Conservation (phyloP, 1,140 invertebrate species). For the Sitophilus oryzae region DNA sequence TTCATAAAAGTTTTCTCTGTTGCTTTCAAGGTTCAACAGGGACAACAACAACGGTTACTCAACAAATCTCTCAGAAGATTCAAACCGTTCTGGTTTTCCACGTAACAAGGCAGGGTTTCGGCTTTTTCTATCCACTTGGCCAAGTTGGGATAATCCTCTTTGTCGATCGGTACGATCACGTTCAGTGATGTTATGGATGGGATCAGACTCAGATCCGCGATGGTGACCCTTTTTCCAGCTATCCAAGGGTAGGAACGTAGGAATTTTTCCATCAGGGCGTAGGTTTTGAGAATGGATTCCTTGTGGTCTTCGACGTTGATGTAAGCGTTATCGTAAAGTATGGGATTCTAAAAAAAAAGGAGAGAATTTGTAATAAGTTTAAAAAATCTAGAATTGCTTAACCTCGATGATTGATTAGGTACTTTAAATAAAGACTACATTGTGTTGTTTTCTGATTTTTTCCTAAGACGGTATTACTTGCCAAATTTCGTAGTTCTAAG, state of each 20-base stretch:
- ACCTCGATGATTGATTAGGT: too few relatives aligned
- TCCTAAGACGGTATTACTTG: too few relatives aligned
- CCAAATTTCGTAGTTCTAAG: too few relatives aligned
- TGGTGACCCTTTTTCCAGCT: conserved; percentile 45
- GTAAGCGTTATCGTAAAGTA: conserved; percentile 14
- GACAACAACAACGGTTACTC: conserved; percentile 20
- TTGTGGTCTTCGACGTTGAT: conserved; percentile 17
- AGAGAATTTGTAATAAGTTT: too few relatives aligned
- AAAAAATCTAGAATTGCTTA: too few relatives aligned
- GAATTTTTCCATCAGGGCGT: conserved; percentile 23
- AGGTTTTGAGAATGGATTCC: conserved; percentile 18
- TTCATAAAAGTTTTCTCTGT: too few relatives aligned
- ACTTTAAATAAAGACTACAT: too few relatives aligned
- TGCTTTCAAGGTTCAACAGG: conserved; percentile 16
- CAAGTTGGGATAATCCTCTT: conserved; percentile 29
- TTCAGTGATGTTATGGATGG: conserved; percentile 37
- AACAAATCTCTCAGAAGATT: conserved; percentile 18
- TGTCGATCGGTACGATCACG: conserved; percentile 34
- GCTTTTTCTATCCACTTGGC: conserved; percentile 30
- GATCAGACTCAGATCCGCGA: conserved; percentile 47
- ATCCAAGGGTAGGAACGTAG: conserved; percentile 19
- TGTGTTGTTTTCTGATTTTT: too few relatives aligned
- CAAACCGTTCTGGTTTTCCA: conserved; percentile 25
- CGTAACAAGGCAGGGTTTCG: conserved; percentile 30
- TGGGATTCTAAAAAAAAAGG: conserved; percentile 17